Percentiles rank a stretch among this genome's conserved stretches.
Conservation (phyloP, 2,797 vertebrate species). For the Chanos chanos region DNA sequence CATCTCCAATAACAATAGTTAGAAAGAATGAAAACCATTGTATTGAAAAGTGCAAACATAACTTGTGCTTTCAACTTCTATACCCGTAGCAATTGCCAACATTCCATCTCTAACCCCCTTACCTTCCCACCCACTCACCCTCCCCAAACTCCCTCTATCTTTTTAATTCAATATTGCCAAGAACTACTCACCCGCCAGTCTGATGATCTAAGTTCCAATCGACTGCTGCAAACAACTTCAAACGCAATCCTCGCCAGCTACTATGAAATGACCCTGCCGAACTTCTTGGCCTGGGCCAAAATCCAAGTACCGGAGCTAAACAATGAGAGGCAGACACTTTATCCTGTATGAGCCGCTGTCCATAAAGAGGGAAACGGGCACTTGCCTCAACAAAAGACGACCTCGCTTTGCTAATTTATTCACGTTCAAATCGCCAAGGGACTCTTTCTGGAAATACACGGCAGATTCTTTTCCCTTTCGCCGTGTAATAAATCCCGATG, state of each 20-base stretch:
- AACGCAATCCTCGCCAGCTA: constrained; percentile 60
- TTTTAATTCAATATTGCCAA: constrained; percentile 39
- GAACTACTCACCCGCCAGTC: constrained; percentile 78
- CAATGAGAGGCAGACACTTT: constrained; percentile 52
- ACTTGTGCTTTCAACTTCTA: constrained; percentile 49
- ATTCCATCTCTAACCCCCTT: constrained; percentile 46
- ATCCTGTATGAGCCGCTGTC: constrained; percentile 51
- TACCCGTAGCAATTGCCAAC: constrained; percentile 36
- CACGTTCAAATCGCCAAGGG: constrained; percentile 55
- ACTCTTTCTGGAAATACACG: constrained; percentile 35
- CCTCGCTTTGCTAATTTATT: constrained; percentile 70
- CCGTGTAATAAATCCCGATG: constrained; percentile 51
- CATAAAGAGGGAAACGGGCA: constrained; percentile 62
- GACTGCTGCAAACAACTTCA: constrained; percentile 70
- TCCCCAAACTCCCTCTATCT: constrained; percentile 36
- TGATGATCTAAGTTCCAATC: constrained; percentile 72
- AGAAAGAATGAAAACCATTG: constrained; percentile 14
- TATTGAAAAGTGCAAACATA: background rate
- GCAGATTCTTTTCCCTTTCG: constrained; percentile 50
- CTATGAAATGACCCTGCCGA: constrained; percentile 55
- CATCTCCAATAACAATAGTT: too few species aligned
- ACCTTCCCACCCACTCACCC: constrained; percentile 41
- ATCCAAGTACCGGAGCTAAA: constrained; percentile 61
- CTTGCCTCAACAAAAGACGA: constrained; percentile 89
- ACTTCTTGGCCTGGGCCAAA: constrained; percentile 61